Base-by-base conservation (phyloP, 2,797 vertebrate species). In the Helicolenus hilgendorfi region DNA sequence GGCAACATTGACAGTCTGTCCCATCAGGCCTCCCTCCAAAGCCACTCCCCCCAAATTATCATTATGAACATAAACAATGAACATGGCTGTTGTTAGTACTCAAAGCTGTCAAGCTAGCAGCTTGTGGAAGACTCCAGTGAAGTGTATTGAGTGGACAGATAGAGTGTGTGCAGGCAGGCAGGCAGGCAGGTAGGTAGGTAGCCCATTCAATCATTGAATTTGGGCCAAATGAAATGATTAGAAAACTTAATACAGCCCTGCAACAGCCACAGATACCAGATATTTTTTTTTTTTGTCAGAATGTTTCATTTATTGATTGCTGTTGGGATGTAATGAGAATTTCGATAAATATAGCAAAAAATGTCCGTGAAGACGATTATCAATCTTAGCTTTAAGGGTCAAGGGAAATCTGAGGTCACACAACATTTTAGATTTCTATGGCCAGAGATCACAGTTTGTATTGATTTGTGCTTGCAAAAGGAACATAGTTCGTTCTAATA, bases 381-480 rank as follows among this genome's bases (percentile, higher is more conserved):
- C 20, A n/a, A 64, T n/a, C 20, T n/a, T 13, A 63, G 62, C 62
- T 33, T 33, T 36, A 4, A 24, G 33, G 69, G 60, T 65, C 68
- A 15, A 1, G 36, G 45, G 41, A 35, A 41, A 49, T 71, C 45
- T 26, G 55, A 72, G 49, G 38, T 72, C 74, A 45, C 10, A 22
- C 38, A 26, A 29, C 11, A 14, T 83, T 83, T 79, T 8, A 69
- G 20, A 74, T 69, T 68, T 65, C 27, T 26, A 0, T 55, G 24
- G 29, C 29, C 49, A 62, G 38, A 76, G 33, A 72, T 85, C 63
- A 76, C 13, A 58, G 59, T 22, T 74, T 31, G 26, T 73, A 83
- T 81, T 71, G 6, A 82, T 79, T 67, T 71, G 14, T 60, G 5
- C 38, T 15, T 14, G 27, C 55, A 79, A 45, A 13, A 41, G 65